Evolutionary conservation across 2,888 invertebrate species (phyloP).

Genomic region (Leptura quadrifasciata): DNA sequence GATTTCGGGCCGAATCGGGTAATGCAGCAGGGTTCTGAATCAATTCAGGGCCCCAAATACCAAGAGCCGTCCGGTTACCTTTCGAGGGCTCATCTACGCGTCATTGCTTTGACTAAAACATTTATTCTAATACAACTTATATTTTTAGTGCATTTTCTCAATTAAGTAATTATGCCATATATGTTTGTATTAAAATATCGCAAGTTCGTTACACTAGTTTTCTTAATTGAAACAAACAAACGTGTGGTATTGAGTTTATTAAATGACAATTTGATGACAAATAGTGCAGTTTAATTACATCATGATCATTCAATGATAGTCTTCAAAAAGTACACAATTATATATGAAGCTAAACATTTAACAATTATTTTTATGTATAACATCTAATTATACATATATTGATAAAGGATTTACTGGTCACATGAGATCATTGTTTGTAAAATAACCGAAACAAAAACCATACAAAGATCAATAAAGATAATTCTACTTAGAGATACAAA

Average conservation of each 20-base stretch:
- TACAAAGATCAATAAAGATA: constrained; percentile 9
- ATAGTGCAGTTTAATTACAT: constrained; percentile 12
- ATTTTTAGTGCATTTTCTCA: not conserved
- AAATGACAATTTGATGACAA: constrained; percentile 19
- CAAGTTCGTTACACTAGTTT: not conserved
- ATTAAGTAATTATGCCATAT: not conserved
- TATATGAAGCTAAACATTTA: constrained; percentile 36
- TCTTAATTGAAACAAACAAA: constrained; percentile 6
- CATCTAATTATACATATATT: constrained; percentile 28
- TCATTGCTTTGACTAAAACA: no score
- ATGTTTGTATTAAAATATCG: no score
- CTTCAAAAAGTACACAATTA: constrained; percentile 23
- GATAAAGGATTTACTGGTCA: constrained; percentile 28
- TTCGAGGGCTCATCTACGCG: no score
- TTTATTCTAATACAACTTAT: no score
- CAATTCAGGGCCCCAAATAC: no score
- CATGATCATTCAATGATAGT: constrained; percentile 12
- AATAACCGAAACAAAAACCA: constrained; percentile 1
- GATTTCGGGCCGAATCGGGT: no score
- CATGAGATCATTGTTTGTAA: constrained; percentile 10
- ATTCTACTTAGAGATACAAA: constrained; percentile 25
- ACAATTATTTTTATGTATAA: constrained; percentile 33
- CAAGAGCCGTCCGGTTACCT: no score
- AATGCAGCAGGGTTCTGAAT: no score
- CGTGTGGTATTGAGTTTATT: constrained; percentile 25